phyloP scores from a whole-genome alignment of 2,113 vertebrate genomes.

The Oryzias melastigma region DNA sequence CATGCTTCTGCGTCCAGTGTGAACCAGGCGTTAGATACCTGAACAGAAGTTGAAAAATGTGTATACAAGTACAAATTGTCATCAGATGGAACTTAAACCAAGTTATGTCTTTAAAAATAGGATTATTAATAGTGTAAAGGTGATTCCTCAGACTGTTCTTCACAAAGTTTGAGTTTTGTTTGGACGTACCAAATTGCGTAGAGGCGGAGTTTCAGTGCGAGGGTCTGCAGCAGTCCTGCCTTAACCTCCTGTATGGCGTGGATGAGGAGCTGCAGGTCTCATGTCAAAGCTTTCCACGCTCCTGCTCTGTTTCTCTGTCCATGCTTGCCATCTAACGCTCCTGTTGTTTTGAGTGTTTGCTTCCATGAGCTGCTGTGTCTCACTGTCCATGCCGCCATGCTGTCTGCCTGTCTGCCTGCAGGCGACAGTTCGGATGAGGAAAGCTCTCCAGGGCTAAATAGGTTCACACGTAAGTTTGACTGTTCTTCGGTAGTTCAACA shows the following conservation, averaged over 20 bases:
- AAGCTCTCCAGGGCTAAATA: conserved; percentile 72
- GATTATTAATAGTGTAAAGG: too few relatives aligned
- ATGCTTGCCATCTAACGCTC: conserved; percentile 38
- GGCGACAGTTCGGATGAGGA: conserved; percentile 79
- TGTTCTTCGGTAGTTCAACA: background rate
- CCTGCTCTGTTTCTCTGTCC: conserved; percentile 30
- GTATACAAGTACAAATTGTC: too few relatives aligned
- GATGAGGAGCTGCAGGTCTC: background rate
- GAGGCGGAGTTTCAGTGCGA: too few relatives aligned
- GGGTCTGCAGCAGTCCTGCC: too few relatives aligned
- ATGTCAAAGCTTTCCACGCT: conserved; percentile 5
- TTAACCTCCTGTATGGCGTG: background rate
- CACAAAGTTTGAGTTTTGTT: too few relatives aligned
- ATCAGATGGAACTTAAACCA: too few relatives aligned
- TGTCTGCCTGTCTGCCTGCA: conserved; percentile 78
- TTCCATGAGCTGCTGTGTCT: conserved; percentile 47
- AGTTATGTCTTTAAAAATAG: too few relatives aligned
- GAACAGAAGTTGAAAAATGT: too few relatives aligned
- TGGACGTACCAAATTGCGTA: too few relatives aligned
- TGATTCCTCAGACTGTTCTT: too few relatives aligned
- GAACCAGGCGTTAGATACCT: too few relatives aligned
- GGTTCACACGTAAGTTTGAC: conserved; percentile 78
- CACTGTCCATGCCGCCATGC: conserved; percentile 61
- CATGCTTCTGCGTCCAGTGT: too few relatives aligned
- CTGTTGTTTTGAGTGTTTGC: conserved; percentile 41